Percentiles rank a stretch among this genome's conserved stretches.
These are phyloP conservation scores for Tromatobia lineatoria DNA, from an alignment of 2,888 invertebrate species.

Conservation along the genomic window DNA sequence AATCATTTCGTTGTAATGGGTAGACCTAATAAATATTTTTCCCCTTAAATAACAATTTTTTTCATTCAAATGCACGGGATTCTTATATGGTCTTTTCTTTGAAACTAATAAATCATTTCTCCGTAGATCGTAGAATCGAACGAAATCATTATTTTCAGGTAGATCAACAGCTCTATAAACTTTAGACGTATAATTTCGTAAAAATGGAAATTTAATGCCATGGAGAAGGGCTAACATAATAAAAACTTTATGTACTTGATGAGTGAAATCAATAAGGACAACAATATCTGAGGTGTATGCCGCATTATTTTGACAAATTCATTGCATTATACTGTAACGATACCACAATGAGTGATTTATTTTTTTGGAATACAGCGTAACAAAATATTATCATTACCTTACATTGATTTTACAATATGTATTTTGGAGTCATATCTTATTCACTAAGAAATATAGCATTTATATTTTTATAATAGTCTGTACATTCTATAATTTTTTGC, in stretches of 20 bases:
- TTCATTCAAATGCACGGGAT: too few species aligned
- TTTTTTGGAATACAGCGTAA: slow-evolving; percentile 18
- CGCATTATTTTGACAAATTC: neutral
- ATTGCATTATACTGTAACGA: neutral
- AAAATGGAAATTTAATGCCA: slow-evolving; percentile 25
- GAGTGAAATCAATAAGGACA: neutral
- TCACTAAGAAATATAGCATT: slow-evolving; percentile 11
- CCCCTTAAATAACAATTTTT: too few species aligned
- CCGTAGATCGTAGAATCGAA: neutral
- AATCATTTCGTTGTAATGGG: too few species aligned
- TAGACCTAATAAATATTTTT: too few species aligned
- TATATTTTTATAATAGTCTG: slow-evolving; percentile 18
- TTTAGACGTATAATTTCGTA: neutral
- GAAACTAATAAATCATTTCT: too few species aligned
- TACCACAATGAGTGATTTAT: neutral
- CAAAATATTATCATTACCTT: slow-evolving; percentile 37
- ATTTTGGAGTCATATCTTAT: slow-evolving; percentile 8
- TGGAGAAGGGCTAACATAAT: neutral
- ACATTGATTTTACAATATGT: slow-evolving; percentile 10
- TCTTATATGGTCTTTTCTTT: too few species aligned
- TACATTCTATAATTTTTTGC: slow-evolving; percentile 8
- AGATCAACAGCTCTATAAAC: neutral
- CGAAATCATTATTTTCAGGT: neutral
- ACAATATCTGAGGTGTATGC: slow-evolving; percentile 6
- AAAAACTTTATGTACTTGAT: slow-evolving; percentile 13